Conservation (phyloP, 2,113 vertebrate species). For the Psilopsiagon aurifrons region DNA sequence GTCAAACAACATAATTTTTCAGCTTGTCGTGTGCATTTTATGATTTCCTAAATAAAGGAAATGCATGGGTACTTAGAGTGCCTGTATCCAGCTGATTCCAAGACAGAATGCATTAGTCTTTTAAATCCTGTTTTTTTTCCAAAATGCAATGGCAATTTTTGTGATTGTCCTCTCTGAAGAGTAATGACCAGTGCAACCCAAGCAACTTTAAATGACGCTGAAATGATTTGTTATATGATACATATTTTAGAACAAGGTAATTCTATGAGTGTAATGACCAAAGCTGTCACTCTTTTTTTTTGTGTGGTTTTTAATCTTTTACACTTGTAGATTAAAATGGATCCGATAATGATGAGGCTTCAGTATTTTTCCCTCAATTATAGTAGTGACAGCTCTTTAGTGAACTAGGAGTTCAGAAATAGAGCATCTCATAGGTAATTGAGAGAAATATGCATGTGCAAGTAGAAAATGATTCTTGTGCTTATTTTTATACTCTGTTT, state of each 20-base stretch:
- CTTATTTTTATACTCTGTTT: slow-evolving; percentile 46
- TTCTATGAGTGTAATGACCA: not conserved
- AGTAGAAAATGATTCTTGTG: slow-evolving; percentile 18
- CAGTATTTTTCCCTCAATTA: not conserved
- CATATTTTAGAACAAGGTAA: not conserved
- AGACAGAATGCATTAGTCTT: fast-evolving
- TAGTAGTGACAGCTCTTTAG: not conserved
- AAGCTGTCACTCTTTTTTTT: not conserved
- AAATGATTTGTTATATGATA: not conserved
- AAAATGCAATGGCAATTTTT: not conserved
- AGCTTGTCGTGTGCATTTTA: not conserved
- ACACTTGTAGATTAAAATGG: not conserved
- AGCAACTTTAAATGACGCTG: not conserved
- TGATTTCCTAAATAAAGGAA: not conserved
- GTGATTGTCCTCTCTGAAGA: not conserved
- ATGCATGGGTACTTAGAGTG: fast-evolving
- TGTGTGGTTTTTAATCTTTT: not conserved
- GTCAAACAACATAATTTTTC: not conserved
- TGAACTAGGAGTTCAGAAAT: slow-evolving; percentile 23
- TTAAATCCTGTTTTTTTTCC: not conserved
- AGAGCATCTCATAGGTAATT: slow-evolving; percentile 2
- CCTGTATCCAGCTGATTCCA: not conserved
- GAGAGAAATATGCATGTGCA: slow-evolving; percentile 28
- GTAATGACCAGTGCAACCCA: not conserved
- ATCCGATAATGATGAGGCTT: not conserved